Percentiles rank a stretch among this genome's conserved stretches.
Evolutionary conservation across 2,797 vertebrate species (phyloP).

Genomic region (Clarias pachynema): DNA sequence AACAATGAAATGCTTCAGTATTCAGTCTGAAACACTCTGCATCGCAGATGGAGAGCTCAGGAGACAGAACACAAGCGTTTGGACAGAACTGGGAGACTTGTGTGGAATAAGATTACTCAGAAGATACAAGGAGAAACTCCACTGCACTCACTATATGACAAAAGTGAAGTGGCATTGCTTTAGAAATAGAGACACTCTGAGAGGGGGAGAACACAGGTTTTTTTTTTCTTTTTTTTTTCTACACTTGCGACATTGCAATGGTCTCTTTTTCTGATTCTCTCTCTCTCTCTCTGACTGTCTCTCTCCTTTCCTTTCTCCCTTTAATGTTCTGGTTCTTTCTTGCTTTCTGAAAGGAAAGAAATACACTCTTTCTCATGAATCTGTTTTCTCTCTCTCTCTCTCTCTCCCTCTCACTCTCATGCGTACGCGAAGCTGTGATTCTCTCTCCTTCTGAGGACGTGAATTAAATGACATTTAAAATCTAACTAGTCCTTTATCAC

Average conservation of each 20-base stretch:
- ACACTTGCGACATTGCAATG: conserved; percentile 20
- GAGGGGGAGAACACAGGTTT: conserved; percentile 27
- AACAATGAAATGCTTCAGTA: conserved; percentile 11
- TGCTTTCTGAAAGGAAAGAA: conserved; percentile 13
- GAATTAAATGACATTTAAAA: conserved; percentile 89
- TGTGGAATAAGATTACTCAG: conserved; percentile 53
- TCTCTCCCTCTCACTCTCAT: conserved; percentile 41
- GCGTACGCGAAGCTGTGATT: conserved; percentile 24
- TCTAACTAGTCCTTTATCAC: conserved; percentile 90
- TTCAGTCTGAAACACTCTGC: background rate
- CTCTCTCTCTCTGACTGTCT: background rate
- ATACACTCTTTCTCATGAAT: background rate
- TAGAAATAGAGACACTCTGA: conserved; percentile 33
- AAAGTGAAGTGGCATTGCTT: conserved; percentile 49
- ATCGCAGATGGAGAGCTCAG: conserved; percentile 15
- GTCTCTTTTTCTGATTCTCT: background rate
- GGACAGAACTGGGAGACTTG: conserved; percentile 45
- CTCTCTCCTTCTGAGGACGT: conserved; percentile 76
- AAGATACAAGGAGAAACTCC: conserved; percentile 51
- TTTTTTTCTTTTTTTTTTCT: conserved; percentile 12
- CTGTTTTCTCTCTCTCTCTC: conserved; percentile 16
- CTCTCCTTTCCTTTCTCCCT: conserved; percentile 1
- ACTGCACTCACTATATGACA: conserved; percentile 49
- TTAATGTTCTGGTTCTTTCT: background rate
- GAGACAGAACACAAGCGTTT: conserved; percentile 6